Percentiles rank a stretch among this genome's conserved stretches.
phyloP scores from a whole-genome alignment of 1,140 invertebrate species.

The Scaptomyza pallida region DNA sequence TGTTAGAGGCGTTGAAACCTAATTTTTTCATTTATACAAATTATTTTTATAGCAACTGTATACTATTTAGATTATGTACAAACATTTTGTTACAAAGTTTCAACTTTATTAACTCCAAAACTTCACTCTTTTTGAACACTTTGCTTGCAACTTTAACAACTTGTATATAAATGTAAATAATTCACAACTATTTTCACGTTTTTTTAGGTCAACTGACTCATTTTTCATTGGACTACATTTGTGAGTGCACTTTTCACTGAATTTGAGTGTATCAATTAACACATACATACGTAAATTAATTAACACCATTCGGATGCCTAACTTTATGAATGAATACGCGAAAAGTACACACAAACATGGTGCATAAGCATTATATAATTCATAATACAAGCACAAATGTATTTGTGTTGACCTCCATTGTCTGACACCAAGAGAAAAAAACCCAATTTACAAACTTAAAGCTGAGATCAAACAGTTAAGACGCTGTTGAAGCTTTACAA shows the following conservation, averaged over 20 bases:
- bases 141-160: no score
- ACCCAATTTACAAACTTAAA: slow-evolving; percentile 29
- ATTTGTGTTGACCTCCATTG: slow-evolving; percentile 12
- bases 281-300: slow-evolving; percentile 35
- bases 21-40: no score
- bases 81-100: no score
- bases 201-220: slow-evolving; percentile 35
- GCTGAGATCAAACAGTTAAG: slow-evolving; percentile 20
- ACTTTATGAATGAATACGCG: background rate
- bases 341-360: background rate
- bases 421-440: slow-evolving; percentile 15
- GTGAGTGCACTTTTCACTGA: slow-evolving; percentile 34
- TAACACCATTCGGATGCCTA: slow-evolving; percentile 30
- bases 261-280: slow-evolving; percentile 54
- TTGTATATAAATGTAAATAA: no score
- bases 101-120: no score
- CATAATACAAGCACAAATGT: background rate
- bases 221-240: slow-evolving; percentile 25
- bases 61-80: no score
- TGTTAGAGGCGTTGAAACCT: no score
- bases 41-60: no score
- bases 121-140: no score
- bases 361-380: no score
- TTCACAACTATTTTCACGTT: slow-evolving; percentile 2
- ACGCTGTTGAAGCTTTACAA: background rate